These are phyloP conservation scores for Proteles cristata DNA, from an alignment of 2,113 vertebrate genomes.

Conservation along the genomic window DNA sequence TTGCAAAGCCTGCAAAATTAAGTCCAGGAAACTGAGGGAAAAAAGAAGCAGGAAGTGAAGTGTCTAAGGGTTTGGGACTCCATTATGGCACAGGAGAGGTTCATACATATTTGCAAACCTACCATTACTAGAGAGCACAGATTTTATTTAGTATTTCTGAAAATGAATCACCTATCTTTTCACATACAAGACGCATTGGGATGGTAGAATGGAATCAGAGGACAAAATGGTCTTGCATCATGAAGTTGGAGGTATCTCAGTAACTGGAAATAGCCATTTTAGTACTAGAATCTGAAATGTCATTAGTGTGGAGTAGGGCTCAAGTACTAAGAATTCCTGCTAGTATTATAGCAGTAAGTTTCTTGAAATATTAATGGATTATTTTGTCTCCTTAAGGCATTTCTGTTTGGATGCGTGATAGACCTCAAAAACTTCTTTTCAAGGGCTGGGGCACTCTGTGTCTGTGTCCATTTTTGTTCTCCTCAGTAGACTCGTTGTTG, in stretches of 20 bases:
- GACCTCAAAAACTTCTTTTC: not conserved
- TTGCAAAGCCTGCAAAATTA: too few species aligned
- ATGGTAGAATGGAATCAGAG: not conserved
- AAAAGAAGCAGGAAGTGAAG: too few species aligned
- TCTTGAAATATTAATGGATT: not conserved
- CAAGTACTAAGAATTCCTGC: not conserved
- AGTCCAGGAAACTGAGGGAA: too few species aligned
- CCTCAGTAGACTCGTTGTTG: not conserved
- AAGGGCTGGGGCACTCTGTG: not conserved
- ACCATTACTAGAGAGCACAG: too few species aligned
- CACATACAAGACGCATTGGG: too few species aligned
- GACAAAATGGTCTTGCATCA: not conserved
- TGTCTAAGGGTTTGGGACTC: too few species aligned
- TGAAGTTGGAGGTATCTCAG: not conserved
- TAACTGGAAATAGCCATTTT: not conserved
- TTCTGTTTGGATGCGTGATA: not conserved
- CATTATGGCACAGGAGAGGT: too few species aligned
- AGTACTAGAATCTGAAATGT: not conserved
- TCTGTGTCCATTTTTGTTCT: not conserved
- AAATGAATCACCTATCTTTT: too few species aligned
- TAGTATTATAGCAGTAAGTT: not conserved
- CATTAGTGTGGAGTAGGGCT: not conserved
- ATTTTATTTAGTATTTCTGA: too few species aligned
- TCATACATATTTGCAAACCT: too few species aligned
- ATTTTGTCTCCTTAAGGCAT: not conserved